Evolutionary conservation across 2,888 invertebrate genomes (phyloP), one percentile per base, ranked within the genome.

Genomic region (Orthosia cruda): DNA sequence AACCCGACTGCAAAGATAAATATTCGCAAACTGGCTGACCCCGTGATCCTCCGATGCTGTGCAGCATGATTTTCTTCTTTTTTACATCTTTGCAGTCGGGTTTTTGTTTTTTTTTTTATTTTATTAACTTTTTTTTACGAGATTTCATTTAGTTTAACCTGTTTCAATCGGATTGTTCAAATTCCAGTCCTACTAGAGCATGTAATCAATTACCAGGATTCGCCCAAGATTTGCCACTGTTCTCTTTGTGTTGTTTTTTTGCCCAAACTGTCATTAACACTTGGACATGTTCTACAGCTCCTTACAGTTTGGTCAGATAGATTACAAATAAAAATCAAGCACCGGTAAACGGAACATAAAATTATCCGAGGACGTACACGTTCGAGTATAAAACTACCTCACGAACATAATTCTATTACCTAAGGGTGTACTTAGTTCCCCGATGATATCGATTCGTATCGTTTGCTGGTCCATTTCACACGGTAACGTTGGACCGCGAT

Each of bases 391-490:
- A 62, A 79, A 40, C 50, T 57, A 69, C 9, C 32, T 52, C 69
- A 52, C 55, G 71, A 54, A 71, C 70, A 57, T 68, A 71, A 78
- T 71, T 81, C 50, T 67, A 77, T 81, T 77, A 67, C 52, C 45
- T 67, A 67, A 52, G 40, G 47, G 62, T 66, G 77, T 73, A 57
- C 50, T 58, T 73, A 68, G 65, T 54, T 73, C 18, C 18, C 20
- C 55, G n/a, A 54, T 80, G n/a, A 57, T 80, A 85, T 83, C 66
- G 71, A 77, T 71, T 74, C 58, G 62, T 71, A 72, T 83, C 73
- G 54, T 77, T 83, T n/a, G 20, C 66, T 74, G 78, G 73, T 74
- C 57, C 75, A 85, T 85, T 85, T 80, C 71, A 76, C 77, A 64
- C 65, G 58, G 65, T 62, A 80, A 54, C 54, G 71, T 45, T 49